Evolutionary conservation across 2,888 invertebrate genomes (phyloP).

Genomic region (Thecocarcelia acutangulata): DNA sequence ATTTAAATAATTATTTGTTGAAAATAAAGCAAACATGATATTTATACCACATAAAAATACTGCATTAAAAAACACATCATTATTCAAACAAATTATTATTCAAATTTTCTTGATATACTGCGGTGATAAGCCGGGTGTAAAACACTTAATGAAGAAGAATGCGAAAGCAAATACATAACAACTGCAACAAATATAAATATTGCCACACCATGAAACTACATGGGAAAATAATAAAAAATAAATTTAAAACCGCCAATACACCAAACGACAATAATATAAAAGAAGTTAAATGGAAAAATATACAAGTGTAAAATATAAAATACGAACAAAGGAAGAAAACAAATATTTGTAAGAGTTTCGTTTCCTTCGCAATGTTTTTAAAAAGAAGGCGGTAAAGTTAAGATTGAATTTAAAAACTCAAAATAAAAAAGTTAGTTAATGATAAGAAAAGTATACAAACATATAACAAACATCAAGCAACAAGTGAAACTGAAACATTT

Average conservation of each 20-base stretch:
- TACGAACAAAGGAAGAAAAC: conserved; percentile 19
- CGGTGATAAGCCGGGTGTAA: conserved; percentile 69
- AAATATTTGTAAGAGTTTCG: conserved; percentile 64
- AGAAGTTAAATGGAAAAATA: conserved; percentile 42
- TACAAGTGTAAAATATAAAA: conserved; percentile 9
- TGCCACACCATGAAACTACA: conserved; percentile 14
- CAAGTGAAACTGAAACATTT: conserved; percentile 39
- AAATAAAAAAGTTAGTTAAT: conserved; percentile 40
- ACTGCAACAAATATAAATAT: conserved; percentile 24
- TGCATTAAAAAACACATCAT: conserved; percentile 67
- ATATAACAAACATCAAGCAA: conserved; percentile 30
- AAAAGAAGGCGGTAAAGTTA: conserved; percentile 53
- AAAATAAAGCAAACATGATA: conserved; percentile 18
- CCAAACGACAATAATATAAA: conserved; percentile 23
- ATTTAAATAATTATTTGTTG: not conserved
- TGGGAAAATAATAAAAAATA: conserved; percentile 46
- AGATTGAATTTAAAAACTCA: conserved; percentile 36
- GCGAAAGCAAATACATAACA: conserved; percentile 17
- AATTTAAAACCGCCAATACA: conserved; percentile 39
- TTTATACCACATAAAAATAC: not conserved
- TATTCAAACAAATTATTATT: conserved; percentile 74
- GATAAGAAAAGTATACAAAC: conserved; percentile 34
- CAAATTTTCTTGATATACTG: conserved; percentile 71
- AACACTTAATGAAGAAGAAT: conserved; percentile 63
- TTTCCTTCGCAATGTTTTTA: conserved; percentile 27